Evolutionary conservation across 2,888 invertebrate species (phyloP), one percentile per base, ranked within the genome.

Genomic region (Aporophyla lueneburgensis): DNA sequence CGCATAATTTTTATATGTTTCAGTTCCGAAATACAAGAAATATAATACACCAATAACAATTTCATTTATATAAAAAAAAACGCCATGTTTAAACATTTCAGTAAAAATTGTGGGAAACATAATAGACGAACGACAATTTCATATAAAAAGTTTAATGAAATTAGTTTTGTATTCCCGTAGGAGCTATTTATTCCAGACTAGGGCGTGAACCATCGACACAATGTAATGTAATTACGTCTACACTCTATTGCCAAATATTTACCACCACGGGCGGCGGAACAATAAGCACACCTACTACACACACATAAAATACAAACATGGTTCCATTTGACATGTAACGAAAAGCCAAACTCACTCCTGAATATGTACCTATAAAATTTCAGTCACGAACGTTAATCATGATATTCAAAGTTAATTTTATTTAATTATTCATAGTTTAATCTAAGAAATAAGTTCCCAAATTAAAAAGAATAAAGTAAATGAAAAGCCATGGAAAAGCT

Each of bases 61-160:
- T 12, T 46, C 43, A 46, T 46, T 46, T 46, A 1, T 12, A 43
- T 9, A 46, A 12, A 46, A 46, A 46, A 33, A n/a, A n/a, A 43
- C 43, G 43, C 5, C 3, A 16, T n/a, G 54, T 40, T 16, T 1
- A 65, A 58, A 58, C 5, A 6, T 9, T 66, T 33, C 3, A 5
- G 2, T n/a, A 2, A 1, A 1, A 54, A 27, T 12, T 10, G 1
- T 14, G 10, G n/a, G 19, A 58, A 53, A 71, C 46, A 27, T n/a
- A 21, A 59, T 33, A 51, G 2, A 54, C 5, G 43, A 66, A 74
- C 43, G 33, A 12, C 21, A 43, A 24, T 65, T 71, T 74, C 10
- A 63, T 74, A n/a, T 53, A 24, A 51, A 74, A 70, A 76, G n/a
- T 73, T 66, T 54, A 71, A 78, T 78, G 9, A 33, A 82, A 78